These are phyloP conservation scores for Petrolisthes manimaculis DNA, from an alignment of 2,888 invertebrate species.

Conservation along the genomic window DNA sequence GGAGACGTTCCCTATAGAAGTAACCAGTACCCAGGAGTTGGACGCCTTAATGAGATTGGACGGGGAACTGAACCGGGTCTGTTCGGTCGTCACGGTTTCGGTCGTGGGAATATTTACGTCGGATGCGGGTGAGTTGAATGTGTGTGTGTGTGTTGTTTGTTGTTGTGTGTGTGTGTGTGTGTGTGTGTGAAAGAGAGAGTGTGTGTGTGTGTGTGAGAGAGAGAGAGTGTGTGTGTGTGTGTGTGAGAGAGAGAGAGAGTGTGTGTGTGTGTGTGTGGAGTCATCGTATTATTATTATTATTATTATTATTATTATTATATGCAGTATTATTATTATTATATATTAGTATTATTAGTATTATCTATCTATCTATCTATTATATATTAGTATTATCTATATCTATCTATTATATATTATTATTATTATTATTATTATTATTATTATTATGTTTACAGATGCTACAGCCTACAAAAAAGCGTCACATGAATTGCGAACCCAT, in stretches of 20 bases:
- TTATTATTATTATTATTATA: too few species aligned
- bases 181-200: too few species aligned
- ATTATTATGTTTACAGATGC: slow-evolving; percentile 28
- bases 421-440: not conserved
- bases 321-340: too few species aligned
- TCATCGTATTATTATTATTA: too few species aligned
- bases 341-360: too few species aligned
- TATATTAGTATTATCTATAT: not conserved
- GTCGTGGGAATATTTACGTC: slow-evolving; percentile 30
- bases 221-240: too few species aligned
- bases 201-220: too few species aligned
- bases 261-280: too few species aligned
- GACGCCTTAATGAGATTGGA: slow-evolving; percentile 23
- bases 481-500: not conserved
- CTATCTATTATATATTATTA: too few species aligned
- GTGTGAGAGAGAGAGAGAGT: too few species aligned
- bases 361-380: not conserved
- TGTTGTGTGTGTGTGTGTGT: too few species aligned
- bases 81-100: slow-evolving; percentile 6
- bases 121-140: not conserved
- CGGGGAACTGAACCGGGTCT: slow-evolving; percentile 23
- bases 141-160: not conserved
- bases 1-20: slow-evolving; percentile 9
- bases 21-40: slow-evolving; percentile 6
- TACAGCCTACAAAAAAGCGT: slow-evolving; percentile 21